Conservation (phyloP, 1,140 invertebrate species). For the Lineus longissimus region DNA sequence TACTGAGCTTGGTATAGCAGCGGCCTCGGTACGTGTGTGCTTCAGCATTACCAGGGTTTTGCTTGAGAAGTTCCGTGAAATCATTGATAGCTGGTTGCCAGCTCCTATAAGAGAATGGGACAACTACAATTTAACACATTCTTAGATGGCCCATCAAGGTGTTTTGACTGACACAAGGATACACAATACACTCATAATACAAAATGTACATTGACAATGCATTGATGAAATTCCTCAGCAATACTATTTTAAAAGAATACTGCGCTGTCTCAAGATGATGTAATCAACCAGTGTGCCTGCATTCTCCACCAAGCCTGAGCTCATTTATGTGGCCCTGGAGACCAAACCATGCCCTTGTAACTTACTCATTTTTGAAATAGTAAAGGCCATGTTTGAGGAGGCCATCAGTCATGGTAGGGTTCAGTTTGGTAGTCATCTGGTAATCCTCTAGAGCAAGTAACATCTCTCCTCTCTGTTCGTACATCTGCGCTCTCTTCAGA, state of each 20-base stretch:
- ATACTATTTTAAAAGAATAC: too few relatives aligned
- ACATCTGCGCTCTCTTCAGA: slow-evolving; percentile 47
- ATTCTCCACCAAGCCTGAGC: too few relatives aligned
- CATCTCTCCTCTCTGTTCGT: slow-evolving; percentile 49
- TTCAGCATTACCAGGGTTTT: slow-evolving; percentile 42
- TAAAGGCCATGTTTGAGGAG: slow-evolving; percentile 51
- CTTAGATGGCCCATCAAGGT: too few relatives aligned
- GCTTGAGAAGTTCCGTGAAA: slow-evolving; percentile 46
- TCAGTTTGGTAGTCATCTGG: slow-evolving; percentile 39
- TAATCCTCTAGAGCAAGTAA: slow-evolving; percentile 51
- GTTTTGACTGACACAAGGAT: too few relatives aligned
- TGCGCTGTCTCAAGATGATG: too few relatives aligned
- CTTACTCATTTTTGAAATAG: slow-evolving; percentile 50
- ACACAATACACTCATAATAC: background rate
- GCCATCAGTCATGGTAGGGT: slow-evolving; percentile 46
- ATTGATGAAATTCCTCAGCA: too few relatives aligned
- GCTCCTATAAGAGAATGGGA: slow-evolving; percentile 27
- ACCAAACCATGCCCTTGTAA: too few relatives aligned
- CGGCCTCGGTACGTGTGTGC: slow-evolving; percentile 43
- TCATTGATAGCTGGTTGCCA: slow-evolving; percentile 50
- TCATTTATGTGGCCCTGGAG: too few relatives aligned
- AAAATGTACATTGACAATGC: too few relatives aligned
- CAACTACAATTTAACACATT: too few relatives aligned
- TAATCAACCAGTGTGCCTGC: too few relatives aligned
- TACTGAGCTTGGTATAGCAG: slow-evolving; percentile 38